phyloP scores from a whole-genome alignment of 2,888 invertebrate genomes.

The Steinernema scapterisci region DNA sequence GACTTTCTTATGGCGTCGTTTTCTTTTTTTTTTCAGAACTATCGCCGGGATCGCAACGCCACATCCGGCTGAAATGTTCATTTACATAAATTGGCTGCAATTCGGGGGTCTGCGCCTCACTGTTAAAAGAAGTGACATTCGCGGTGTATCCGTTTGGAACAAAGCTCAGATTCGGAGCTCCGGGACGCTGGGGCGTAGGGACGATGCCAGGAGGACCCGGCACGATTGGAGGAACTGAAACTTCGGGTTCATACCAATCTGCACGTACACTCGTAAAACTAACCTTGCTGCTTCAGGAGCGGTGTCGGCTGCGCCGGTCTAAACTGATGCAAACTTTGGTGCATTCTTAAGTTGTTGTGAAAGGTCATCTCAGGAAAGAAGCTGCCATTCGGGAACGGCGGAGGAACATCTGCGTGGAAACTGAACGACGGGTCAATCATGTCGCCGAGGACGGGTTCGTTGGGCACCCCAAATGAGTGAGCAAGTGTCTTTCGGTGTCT shows the following conservation, averaged over 20 bases:
- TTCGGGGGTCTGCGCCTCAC: slow-evolving; percentile 40
- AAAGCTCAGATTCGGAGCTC: slow-evolving; percentile 33
- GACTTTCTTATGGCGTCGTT: slow-evolving; percentile 42
- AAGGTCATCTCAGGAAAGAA: slow-evolving; percentile 28
- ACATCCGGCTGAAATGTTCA: slow-evolving; percentile 50
- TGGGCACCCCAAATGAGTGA: slow-evolving; percentile 31
- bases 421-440: slow-evolving; percentile 3
- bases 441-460: slow-evolving; percentile 20
- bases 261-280: too few relatives aligned
- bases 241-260: too few relatives aligned
- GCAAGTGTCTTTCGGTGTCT: slow-evolving; percentile 40
- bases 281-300: slow-evolving; percentile 6
- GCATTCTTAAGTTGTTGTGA: slow-evolving; percentile 2
- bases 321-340: slow-evolving; percentile 23
- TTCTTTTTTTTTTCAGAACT: slow-evolving; percentile 57
- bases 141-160: slow-evolving; percentile 59
- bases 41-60: slow-evolving; percentile 62
- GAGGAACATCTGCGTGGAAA: slow-evolving; percentile 22
- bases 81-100: slow-evolving; percentile 30
- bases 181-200: not conserved
- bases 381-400: slow-evolving; percentile 20
- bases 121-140: slow-evolving; percentile 55
- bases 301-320: slow-evolving; percentile 5
- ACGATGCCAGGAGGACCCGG: not conserved
- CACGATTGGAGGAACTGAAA: not conserved